Base-by-base conservation (phyloP, 2,113 vertebrate genomes). In the Callopanchax toddi region DNA sequence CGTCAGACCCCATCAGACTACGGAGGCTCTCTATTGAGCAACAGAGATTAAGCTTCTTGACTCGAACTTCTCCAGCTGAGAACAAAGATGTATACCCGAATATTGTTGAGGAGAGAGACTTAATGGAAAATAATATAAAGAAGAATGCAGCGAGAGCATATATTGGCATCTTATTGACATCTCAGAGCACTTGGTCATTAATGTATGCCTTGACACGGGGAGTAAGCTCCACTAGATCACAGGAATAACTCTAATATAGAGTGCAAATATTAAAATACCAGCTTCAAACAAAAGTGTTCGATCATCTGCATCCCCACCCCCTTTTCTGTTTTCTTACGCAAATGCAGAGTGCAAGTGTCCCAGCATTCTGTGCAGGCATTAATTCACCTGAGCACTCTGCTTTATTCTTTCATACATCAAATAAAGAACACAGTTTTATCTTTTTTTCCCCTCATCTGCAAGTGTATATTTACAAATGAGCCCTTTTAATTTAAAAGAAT, bases 381-480 rank as follows among this genome's bases (percentile, higher is more conserved):
- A 86, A 89, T 91, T 83, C 83, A 86, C 82, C 71, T 82, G 74
- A 70, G 87, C 78, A 70, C 73, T 43, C 72, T 39, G 76, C 78
- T 91, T 91, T 91, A 91, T 86, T 91, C 81, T 75, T 89, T 45
- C 89, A 92, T 92, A 91, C 65, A 90, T 92, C 90, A 92, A 89
- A 89, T 87, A 90, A 91, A 89, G 77, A 83, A 61, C 39, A 60
- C 70, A 64, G 72, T 83, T 82, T 86, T 83, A 68, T 84, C 79
- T 53, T 88, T 70, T 82, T 76, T 56, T 57, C 76, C 82, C 62
- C 75, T 83, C 62, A 83, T 81, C 84, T 83, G 60, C 84, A 74
- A 89, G 83, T 90, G 79, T 92, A 87, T 92, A 92, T 92, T 93
- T 91, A 91, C 91, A 92, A 92, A 93, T 90, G 90, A 89, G 81